Base-by-base conservation (phyloP, 2,113 vertebrate genomes). In the Prolemur simus region DNA sequence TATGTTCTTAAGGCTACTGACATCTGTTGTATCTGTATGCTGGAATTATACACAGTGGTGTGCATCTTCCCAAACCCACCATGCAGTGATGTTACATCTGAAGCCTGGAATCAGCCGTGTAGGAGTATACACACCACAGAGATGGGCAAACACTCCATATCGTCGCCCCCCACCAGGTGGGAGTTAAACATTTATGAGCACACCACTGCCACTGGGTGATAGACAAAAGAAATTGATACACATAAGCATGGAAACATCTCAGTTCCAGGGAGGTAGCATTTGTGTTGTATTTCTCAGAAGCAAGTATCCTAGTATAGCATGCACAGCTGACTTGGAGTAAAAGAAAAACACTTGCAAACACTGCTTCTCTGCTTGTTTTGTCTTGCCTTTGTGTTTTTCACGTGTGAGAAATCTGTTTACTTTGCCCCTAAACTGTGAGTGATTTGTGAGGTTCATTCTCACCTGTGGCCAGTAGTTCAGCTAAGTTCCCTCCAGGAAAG, bases 401-500 rank as follows among this genome's bases (percentile, higher is more conserved):
- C 9, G 8, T 0, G 0, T 25, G 87, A 82, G 56, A 83, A 58
- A 58, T 39, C 63, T 52, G 60, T 74, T 83, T 74, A 8, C 4
- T 89, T 96, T 81, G 91, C 66, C 76, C 25, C 34, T 58, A 11
- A 83, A 71, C 23, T 80, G 80, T 2, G 68, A 89, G 21, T 34
- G 25, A 82, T 73, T 78, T 34, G 56, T 64, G 37, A 96, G 63
- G 37, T 21, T 34, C 15, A 20, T 18, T 88, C 81, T 89, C 69
- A 58, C 69, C 71, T 81, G 52, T 39, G 47, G 83, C n/a, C 68
- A 66, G 13, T 42, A 76, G 58, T 49, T 58, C 20, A 63, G 63
- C 83, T 80, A 42, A 87, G 27, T 77, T 84, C 49, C 60, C 86
- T 82, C 34, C 23, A 86, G 87, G 64, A 95, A 94, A 84, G 52